These are phyloP conservation scores for Gracilinanus agilis DNA, from an alignment of 2,113 vertebrate species.

Conservation along the genomic window DNA sequence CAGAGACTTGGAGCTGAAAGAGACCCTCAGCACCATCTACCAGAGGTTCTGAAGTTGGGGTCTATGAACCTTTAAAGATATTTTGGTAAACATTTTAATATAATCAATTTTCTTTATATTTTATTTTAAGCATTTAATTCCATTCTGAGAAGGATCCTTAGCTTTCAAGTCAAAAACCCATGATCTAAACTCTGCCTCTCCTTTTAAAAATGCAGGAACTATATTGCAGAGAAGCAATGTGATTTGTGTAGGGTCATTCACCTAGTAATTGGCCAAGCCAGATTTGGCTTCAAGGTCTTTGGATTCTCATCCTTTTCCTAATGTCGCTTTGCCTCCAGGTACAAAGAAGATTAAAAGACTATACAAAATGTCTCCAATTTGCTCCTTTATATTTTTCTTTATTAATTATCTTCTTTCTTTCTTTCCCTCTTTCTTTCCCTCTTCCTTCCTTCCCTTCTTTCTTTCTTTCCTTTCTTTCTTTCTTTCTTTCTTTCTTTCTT, in stretches of 20 bases:
- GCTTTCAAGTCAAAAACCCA: neutral
- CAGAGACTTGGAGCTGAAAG: neutral
- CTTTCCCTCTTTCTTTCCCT: too few species aligned
- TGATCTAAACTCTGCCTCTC: neutral
- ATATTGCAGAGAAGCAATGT: neutral
- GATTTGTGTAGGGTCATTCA: neutral
- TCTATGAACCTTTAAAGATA: neutral
- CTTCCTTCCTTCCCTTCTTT: too few species aligned
- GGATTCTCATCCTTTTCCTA: too few species aligned
- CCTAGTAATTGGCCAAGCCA: too few species aligned
- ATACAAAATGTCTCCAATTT: too few species aligned
- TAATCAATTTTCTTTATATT: neutral
- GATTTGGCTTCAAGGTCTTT: too few species aligned
- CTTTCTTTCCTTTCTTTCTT: too few species aligned
- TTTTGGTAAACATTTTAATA: slow-evolving; percentile 5
- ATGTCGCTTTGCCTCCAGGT: too few species aligned
- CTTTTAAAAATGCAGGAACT: neutral
- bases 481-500: too few species aligned
- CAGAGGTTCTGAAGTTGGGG: neutral
- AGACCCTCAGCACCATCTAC: neutral
- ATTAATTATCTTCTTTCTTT: too few species aligned
- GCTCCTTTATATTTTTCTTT: too few species aligned
- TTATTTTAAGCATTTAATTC: neutral
- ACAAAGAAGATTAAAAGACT: too few species aligned
- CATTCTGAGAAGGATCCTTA: neutral